Evolutionary conservation across 1,140 invertebrate species (phyloP), one percentile per base, ranked within the genome.

Genomic region (Diplogasteroides magnus): DNA sequence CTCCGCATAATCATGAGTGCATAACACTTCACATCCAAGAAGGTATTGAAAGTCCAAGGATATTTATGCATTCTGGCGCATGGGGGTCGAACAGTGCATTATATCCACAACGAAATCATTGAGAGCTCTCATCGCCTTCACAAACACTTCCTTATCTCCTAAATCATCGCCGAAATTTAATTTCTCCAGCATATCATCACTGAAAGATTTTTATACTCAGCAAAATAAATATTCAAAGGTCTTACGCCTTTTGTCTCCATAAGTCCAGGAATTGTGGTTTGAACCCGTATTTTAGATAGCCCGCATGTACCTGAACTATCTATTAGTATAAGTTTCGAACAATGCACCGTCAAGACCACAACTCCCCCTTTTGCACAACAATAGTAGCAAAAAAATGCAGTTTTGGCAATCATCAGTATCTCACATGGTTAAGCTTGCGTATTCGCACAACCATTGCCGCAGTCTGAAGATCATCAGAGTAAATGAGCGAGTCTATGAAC

Each of bases 211-310:
- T 62, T n/a, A 27, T n/a, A 11, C n/a, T 67, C 3, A 19, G 25
- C 13, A 66, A 23, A 19, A 23, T 68, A 69, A 23, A 27, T n/a
- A 48, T 64, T 74, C 75, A 61, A 77, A 14, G 14, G 19, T 2
- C n/a, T 32, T 55, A 31, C 29, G 48, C 27, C 31, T 65, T 32
- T 31, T 82, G 79, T 64, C 79, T 75, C 58, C 75, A 78, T 56
- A 78, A 69, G 76, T 78, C 77, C 26, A 78, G 57, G 63, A 78
- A 78, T 28, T 78, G 77, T 23, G 77, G 79, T 70, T 78, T 78
- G 31, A 78, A 57, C 6, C 77, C 77, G 62, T 68, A 82, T 48
- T 79, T 61, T 0, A 73, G 75, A 58, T 78, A 78, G 19, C 64
- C 65, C n/a, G 76, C 66, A 55, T 78, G 77, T 31, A 76, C 59